phyloP scores from a whole-genome alignment of 1,140 invertebrate species.

The Zaprionus nigranus region DNA sequence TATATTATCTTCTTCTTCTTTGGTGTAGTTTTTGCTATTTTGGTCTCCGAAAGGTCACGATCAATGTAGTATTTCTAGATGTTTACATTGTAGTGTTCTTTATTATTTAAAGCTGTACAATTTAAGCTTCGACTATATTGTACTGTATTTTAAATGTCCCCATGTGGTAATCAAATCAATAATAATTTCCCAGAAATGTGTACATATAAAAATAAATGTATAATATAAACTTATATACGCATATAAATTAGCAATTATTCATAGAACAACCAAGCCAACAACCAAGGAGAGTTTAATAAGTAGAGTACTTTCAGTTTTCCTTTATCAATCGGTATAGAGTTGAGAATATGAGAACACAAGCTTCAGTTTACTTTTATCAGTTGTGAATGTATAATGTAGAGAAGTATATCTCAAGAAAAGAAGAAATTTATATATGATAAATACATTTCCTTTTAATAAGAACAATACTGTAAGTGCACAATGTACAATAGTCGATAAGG shows the following conservation, averaged over 20 bases:
- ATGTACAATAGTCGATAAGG: background rate
- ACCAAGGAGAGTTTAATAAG: too few species aligned
- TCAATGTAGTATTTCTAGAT: background rate
- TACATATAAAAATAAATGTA: too few species aligned
- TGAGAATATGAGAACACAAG: background rate
- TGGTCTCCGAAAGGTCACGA: background rate
- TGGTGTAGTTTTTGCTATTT: background rate
- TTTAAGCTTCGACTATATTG: background rate
- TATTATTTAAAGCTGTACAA: background rate
- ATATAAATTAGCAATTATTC: too few species aligned
- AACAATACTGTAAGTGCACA: background rate
- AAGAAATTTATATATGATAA: background rate
- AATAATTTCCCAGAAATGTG: background rate
- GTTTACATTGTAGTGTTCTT: background rate
- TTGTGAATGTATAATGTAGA: background rate
- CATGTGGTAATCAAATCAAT: background rate
- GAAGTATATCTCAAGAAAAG: background rate
- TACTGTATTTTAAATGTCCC: too few species aligned
- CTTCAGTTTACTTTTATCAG: background rate
- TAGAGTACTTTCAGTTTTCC: background rate
- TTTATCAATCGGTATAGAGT: background rate
- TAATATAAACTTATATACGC: too few species aligned
- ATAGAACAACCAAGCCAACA: too few species aligned
- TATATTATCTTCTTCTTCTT: background rate
- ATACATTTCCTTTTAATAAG: background rate